Evolutionary conservation across 2,888 invertebrate genomes (phyloP), one percentile per base, ranked within the genome.

Genomic region (Oscheius onirici): DNA sequence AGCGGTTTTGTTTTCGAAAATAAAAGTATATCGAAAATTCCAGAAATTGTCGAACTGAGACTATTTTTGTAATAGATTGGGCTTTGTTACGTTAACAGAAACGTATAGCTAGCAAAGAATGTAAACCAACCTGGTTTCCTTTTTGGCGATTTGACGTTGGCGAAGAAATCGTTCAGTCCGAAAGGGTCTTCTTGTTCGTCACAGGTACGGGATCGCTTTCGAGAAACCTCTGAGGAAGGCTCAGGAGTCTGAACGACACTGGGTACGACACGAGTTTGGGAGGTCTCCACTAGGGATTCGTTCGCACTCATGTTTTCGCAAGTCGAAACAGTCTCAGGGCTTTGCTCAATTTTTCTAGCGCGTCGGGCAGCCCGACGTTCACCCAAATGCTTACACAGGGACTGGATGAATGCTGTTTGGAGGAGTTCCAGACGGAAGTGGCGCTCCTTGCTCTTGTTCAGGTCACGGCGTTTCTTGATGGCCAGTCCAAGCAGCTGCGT

Each of bases 331-430:
- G 46, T 28, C 17, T 63, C 22, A 49, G 72, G 54, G 46, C 68
- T 49, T 65, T 73, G 67, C 52, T 74, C 77, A 69, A 75, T 71
- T 58, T 58, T 58, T 66, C 79, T 75, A 20, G 41, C 71, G 66
- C 79, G 77, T 57, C 77, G 77, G 51, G 74, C 69, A 51, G 78
- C 81, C 65, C 83, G 75, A 68, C 80, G 72, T 69, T 81, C 83
- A 69, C 83, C 82, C 75, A 83, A 75, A 74, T 79, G 79, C 80
- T 83, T 83, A 79, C 83, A 83, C 72, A 83, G 74, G 57, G 79
- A 76, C 63, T 79, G 78, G 65, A 84, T 84, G 69, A 81, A 80
- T 41, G 72, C 73, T 44, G 81, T 80, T 71, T 83, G 81, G 57
- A 84, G 76, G 34, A 83, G 73, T 68, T 84, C 83, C 24, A 70